Percentiles rank a stretch among this genome's conserved stretches.
Conservation (phyloP, 2,888 invertebrate genomes). For the Dioctria linearis region DNA sequence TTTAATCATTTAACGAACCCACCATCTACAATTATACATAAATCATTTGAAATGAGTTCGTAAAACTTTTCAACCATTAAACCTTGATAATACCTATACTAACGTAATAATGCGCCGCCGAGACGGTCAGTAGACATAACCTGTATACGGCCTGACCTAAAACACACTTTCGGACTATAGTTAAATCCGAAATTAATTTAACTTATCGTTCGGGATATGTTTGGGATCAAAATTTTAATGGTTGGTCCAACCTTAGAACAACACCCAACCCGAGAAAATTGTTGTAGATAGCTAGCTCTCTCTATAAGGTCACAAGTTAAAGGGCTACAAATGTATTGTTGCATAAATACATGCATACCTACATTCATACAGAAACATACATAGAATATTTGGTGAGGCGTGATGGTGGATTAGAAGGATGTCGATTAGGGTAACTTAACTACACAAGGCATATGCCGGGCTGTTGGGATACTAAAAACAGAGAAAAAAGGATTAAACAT, state of each 20-base stretch:
- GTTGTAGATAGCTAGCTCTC: slow-evolving; percentile 10
- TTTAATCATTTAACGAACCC: slow-evolving; percentile 16
- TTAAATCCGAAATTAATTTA: slow-evolving; percentile 43
- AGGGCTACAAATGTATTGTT: no score
- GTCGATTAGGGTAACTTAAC: not conserved
- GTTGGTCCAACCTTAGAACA: slow-evolving; percentile 27
- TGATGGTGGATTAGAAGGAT: slow-evolving; percentile 14
- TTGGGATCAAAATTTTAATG: slow-evolving; percentile 44
- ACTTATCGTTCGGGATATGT: slow-evolving; percentile 36
- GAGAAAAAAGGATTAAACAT: slow-evolving; percentile 25
- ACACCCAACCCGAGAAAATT: slow-evolving; percentile 13
- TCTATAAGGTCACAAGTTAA: not conserved
- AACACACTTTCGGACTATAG: not conserved
- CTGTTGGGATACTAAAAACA: not conserved
- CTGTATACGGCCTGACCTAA: not conserved
- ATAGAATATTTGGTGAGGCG: slow-evolving; percentile 14
- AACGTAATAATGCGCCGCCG: slow-evolving; percentile 6
- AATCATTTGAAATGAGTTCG: slow-evolving; percentile 32
- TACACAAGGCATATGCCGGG: no score
- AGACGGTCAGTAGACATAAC: not conserved
- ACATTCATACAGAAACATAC: not conserved
- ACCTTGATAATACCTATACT: slow-evolving; percentile 6
- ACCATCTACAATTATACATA: slow-evolving; percentile 16
- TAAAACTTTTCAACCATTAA: slow-evolving; percentile 33
- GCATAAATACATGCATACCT: not conserved